A percentile compares a stretch with the other conserved stretches of the same genome.
These are phyloP conservation scores for Cryptophagus acutangulus DNA, from an alignment of 2,888 invertebrate species.

Conservation along the genomic window DNA sequence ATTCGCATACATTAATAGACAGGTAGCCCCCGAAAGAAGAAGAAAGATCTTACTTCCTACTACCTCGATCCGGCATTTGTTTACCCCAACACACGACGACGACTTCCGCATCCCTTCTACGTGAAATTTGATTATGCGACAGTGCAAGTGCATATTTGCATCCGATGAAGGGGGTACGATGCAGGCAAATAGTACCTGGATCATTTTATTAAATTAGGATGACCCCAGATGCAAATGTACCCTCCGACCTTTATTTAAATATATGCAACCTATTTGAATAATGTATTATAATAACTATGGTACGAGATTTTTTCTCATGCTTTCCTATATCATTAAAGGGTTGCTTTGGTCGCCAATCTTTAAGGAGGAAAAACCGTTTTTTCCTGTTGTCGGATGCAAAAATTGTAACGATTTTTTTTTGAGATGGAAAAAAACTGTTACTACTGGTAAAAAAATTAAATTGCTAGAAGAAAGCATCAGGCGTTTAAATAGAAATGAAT, in stretches of 20 bases:
- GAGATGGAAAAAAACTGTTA: too few species aligned
- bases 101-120: slow-evolving; percentile 8
- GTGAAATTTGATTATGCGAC: slow-evolving; percentile 26
- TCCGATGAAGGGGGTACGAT: slow-evolving; percentile 21
- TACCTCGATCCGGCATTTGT: slow-evolving; percentile 30
- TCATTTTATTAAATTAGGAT: slow-evolving; percentile 43
- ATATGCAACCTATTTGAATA: slow-evolving; percentile 48
- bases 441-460: too few species aligned
- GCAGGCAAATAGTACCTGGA: slow-evolving; percentile 35
- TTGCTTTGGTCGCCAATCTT: slow-evolving; percentile 2
- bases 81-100: slow-evolving; percentile 16
- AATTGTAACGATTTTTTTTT: slow-evolving; percentile 15
- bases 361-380: slow-evolving; percentile 24
- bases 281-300: slow-evolving; percentile 35
- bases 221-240: slow-evolving; percentile 48
- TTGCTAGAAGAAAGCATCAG: slow-evolving; percentile 2
- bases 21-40: too few species aligned
- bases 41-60: slow-evolving; percentile 42
- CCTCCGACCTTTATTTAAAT: slow-evolving; percentile 42
- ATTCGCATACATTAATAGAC: slow-evolving; percentile 50
- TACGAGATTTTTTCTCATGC: slow-evolving; percentile 41
- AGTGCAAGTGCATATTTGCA: slow-evolving; percentile 26
- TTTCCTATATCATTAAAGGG: background rate
- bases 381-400: slow-evolving; percentile 5
- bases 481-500: background rate